Percentiles rank a stretch among this genome's conserved stretches.
phyloP scores from a whole-genome alignment of 2,888 invertebrate species.

The Campopleginae sp. region DNA sequence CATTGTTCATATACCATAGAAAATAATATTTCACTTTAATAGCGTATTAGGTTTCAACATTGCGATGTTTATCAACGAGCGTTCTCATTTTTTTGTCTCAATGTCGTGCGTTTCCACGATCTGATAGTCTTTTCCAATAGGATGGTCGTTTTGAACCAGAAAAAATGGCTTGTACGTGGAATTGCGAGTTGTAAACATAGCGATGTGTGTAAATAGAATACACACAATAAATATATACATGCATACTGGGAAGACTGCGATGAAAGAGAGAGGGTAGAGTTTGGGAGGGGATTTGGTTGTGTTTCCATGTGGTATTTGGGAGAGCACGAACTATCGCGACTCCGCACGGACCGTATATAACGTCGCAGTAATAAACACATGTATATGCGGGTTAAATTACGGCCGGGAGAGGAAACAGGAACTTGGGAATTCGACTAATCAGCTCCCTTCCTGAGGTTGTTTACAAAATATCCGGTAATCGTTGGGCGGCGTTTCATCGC shows the following conservation, averaged over 20 bases:
- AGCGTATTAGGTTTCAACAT: not conserved
- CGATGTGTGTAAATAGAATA: not conserved
- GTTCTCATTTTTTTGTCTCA: not conserved
- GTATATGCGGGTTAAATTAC: not conserved
- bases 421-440: conserved; percentile 75
- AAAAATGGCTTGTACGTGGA: not conserved
- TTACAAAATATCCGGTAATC: conserved; percentile 77
- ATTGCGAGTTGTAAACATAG: not conserved
- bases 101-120: not conserved
- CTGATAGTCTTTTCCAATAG: not conserved
- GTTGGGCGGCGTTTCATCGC: conserved; percentile 60
- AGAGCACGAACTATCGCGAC: conserved; percentile 9
- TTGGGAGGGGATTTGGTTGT: conserved; percentile 21
- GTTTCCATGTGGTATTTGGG: conserved; percentile 46
- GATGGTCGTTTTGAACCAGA: not conserved
- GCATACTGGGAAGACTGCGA: not conserved
- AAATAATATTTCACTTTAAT: not conserved
- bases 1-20: not conserved
- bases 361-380: conserved; percentile 9
- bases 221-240: not conserved
- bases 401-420: conserved; percentile 70
- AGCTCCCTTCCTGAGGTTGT: conserved; percentile 74
- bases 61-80: not conserved
- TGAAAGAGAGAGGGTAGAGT: not conserved
- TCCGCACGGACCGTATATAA: not conserved